Percentiles rank a stretch among this genome's conserved stretches.
phyloP scores from a whole-genome alignment of 1,140 invertebrate species.

The Condylostylus longicornis region DNA sequence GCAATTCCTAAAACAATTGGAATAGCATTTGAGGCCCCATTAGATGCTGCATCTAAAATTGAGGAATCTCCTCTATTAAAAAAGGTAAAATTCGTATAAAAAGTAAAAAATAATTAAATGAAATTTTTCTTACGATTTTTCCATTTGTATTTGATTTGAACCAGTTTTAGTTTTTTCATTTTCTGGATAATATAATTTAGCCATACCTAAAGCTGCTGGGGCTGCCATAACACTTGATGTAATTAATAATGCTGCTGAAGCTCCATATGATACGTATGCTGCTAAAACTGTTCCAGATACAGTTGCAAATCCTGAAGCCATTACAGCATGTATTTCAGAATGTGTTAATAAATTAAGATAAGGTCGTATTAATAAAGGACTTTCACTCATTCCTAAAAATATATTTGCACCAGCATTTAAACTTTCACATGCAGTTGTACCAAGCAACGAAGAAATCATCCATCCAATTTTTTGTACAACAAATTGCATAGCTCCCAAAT shows the following conservation, averaged over 20 bases:
- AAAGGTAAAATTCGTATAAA: no score
- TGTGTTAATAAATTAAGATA: constrained; percentile 63
- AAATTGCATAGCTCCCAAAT: constrained; percentile 74
- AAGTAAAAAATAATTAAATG: constrained; percentile 1
- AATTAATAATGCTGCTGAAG: constrained; percentile 63
- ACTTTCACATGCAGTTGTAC: constrained; percentile 83
- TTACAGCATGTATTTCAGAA: constrained; percentile 84
- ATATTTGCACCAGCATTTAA: constrained; percentile 80
- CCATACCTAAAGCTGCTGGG: constrained; percentile 72
- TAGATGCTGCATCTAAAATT: constrained; percentile 73
- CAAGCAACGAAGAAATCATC: constrained; percentile 53
- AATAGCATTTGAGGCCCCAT: constrained; percentile 69
- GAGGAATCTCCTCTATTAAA: constrained; percentile 58
- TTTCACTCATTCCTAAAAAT: constrained; percentile 82
- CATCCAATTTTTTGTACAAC: constrained; percentile 71
- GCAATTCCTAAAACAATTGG: constrained; percentile 75
- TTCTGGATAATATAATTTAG: constrained; percentile 87
- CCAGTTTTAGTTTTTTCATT: constrained; percentile 57
- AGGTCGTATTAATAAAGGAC: constrained; percentile 73
- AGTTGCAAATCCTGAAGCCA: constrained; percentile 88
- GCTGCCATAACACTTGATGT: constrained; percentile 92
- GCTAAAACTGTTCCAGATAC: constrained; percentile 85
- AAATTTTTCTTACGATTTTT: constrained; percentile 42
- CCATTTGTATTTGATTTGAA: constrained; percentile 44
- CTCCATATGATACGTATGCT: constrained; percentile 82